Base-by-base conservation (phyloP, 2,797 vertebrate genomes). In the Tachyglossus aculeatus region DNA sequence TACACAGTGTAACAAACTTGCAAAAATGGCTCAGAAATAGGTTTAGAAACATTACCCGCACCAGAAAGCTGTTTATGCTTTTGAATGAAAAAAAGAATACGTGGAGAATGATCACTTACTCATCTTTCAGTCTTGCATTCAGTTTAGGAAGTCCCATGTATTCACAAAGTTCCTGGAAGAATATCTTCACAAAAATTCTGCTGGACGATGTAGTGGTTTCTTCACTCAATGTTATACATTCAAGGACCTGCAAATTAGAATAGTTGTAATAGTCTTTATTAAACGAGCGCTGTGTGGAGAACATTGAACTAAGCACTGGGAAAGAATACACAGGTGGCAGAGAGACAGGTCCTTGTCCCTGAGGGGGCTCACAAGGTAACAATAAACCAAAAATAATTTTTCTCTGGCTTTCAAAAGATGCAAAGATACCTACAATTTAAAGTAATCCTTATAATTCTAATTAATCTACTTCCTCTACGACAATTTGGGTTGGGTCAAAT, bases 151-250 rank as follows among this genome's bases (percentile, higher is more conserved):
- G 97, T 45, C 98, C 97, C 97, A 99, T 96, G 80, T 98, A 99
- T 92, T 98, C 97, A 86, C 97, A 99, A 2, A 99, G 95, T 71
- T 99, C 98, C 83, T 99, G 97, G 88, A 99, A 99, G 60, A 99
- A 95, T 87, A 99, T 98, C 92, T 99, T 99, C n/a, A 99, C 97
- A 89, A 99, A 99, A 85, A 99, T 99, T 82, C 97, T 95, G 66
- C 98, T 99, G 54, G 98, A 99, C 0, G 98, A 99, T 0, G 98
- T 99, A 0, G 97, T 99, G 1, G 96, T 97, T 90, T 99, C 97
- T 89, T 99, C 97, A 59, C 97, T 99, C 83, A 99, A 92, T 78
- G 90, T 95, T 87, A 99, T 93, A 55, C 95, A 97, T 86, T 99
- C 97, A 68, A 99, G 91, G 58, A 99, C 98, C 98, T 99, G 81